Percentiles rank a stretch among this genome's conserved stretches.
Conservation (phyloP, 2,113 vertebrate genomes). For the Ictalurus furcatus region DNA sequence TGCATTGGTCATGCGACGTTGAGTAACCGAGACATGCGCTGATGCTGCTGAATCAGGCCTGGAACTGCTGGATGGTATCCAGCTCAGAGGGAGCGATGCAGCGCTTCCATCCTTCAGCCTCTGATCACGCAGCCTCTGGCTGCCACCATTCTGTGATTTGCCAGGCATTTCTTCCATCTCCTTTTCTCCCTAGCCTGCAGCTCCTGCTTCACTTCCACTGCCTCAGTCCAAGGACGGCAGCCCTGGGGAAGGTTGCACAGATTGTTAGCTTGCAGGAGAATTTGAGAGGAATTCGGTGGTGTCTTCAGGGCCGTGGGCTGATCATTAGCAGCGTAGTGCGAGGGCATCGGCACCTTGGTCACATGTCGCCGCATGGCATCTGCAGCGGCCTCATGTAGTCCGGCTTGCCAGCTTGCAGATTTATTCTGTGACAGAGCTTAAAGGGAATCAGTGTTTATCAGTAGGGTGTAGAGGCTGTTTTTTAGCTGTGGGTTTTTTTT, state of each 20-base stretch:
- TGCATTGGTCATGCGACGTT: conserved; percentile 67
- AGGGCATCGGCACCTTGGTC: conserved; percentile 95
- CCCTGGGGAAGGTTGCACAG: conserved; percentile 5
- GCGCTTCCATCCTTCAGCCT: conserved; percentile 73
- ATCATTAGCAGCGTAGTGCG: conserved; percentile 91
- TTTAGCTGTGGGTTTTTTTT: conserved; percentile 21
- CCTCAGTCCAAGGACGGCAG: conserved; percentile 28
- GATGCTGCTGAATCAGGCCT: conserved; percentile 83
- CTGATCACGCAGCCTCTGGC: conserved; percentile 70
- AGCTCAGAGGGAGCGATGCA: conserved; percentile 78
- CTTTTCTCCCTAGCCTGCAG: conserved; percentile 25
- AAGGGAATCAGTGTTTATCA: conserved; percentile 34
- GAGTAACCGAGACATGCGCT: conserved; percentile 67
- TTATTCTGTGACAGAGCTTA: conserved; percentile 34
- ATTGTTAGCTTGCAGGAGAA: conserved; percentile 61
- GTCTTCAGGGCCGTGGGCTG: conserved; percentile 78
- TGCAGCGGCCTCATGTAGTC: conserved; percentile 69
- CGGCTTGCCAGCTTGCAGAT: conserved; percentile 62
- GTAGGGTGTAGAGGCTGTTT: conserved; percentile 6
- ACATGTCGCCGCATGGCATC: conserved; percentile 93
- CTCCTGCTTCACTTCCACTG: conserved; percentile 38
- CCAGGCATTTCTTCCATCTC: conserved; percentile 2
- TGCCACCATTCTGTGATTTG: conserved; percentile 31
- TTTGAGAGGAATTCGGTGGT: conserved; percentile 73
- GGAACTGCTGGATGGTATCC: conserved; percentile 84